Percentiles rank a stretch among this genome's conserved stretches.
Conservation (phyloP, 2,113 vertebrate species). For the Phrynosoma platyrhinos region DNA sequence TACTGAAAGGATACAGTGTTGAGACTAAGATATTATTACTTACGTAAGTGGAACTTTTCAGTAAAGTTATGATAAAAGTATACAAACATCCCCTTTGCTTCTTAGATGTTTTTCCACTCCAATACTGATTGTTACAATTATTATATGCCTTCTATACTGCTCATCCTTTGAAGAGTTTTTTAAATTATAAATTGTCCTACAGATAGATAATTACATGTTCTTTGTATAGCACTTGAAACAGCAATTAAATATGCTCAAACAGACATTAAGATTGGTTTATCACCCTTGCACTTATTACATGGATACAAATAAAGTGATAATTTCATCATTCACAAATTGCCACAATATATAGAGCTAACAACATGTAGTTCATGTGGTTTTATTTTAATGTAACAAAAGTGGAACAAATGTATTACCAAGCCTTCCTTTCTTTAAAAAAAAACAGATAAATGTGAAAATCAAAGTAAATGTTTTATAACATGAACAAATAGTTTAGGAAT, state of each 20-base stretch:
- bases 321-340: neutral
- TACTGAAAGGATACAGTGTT: neutral
- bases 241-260: neutral
- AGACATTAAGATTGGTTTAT: neutral
- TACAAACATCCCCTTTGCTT: neutral
- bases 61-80: neutral
- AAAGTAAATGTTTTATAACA: conserved; percentile 59
- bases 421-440: neutral
- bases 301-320: neutral
- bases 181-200: neutral
- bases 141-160: neutral
- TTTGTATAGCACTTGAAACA: neutral
- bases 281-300: conserved; percentile 7
- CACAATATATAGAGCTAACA: conserved; percentile 63
- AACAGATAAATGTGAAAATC: conserved; percentile 41
- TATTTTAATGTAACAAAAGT: conserved; percentile 72
- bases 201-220: neutral
- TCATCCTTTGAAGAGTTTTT: neutral
- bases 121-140: neutral
- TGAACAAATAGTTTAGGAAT: conserved; percentile 58
- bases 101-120: neutral
- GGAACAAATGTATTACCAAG: conserved; percentile 62
- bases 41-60: neutral
- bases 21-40: neutral
- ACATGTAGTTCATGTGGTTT: conserved; percentile 61